Base-by-base conservation (phyloP, 2,113 vertebrate genomes). In the human (Homo sapiens) region DNA sequence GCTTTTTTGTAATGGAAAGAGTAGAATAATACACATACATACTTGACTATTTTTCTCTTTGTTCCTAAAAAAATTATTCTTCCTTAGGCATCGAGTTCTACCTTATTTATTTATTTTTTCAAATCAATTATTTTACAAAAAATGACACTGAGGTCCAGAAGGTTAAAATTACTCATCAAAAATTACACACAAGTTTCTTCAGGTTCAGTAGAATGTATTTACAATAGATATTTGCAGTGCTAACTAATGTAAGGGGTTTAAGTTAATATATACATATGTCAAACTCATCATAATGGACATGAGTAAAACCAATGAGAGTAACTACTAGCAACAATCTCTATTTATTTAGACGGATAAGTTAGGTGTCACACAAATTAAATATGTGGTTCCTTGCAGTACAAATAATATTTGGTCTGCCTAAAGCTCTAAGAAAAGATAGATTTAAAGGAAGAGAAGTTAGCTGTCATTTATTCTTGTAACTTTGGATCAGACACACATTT, bases 331-430 rank as follows among this genome's bases (percentile, higher is more conserved):
- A 66, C 7, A 25, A 83, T 78, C 8, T 1, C 27, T 93, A 38
- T 70, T 50, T 89, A 66, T 86, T 90, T 91, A 93, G 35, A 55
- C n/a, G 50, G 40, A 45, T 64, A 80, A 27, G 20, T 3, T 61
- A 96, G 22, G 25, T 72, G 35, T 96, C 40, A 88, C 13, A 59
- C 23, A 52, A 78, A 73, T 38, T 45, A 93, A 91, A 94, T 79
- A 38, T 76, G 61, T 75, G 6, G 0, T 30, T 87, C 32, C 12
- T 94, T 92, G 70, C 5, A 45, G 20, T 57, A 66, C 10, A 50
- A 64, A 73, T 90, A 43, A 85, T 78, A 85, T 88, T 93, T 94
- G 50, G 86, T 84, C n/a, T 94, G 35, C 23, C 35, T 78, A 90
- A 72, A 10, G n/a, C 10, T 55, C 25, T 50, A 83, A 40, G 38